Base-by-base conservation (phyloP, 30 jellyfish, hydroid and myxozoan genomes). In the Cassiopea andromeda region DNA sequence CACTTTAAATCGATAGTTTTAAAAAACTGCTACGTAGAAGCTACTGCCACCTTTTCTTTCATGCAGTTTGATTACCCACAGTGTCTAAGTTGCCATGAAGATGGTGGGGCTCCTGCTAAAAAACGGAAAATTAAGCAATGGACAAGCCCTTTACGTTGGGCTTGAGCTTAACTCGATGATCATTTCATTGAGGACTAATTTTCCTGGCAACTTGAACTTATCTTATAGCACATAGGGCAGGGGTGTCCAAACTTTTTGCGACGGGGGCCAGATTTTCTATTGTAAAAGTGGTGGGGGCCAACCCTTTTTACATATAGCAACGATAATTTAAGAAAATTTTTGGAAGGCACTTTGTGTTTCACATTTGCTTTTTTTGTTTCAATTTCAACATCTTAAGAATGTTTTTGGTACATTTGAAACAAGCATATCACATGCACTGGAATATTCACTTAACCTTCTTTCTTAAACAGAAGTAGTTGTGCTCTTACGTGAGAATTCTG, bases 141-240 rank as follows among this genome's bases (percentile, higher is more conserved):
- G 86, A 75, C 86, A 77, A 77, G 46, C 86, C 86, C 86, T 77
- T 77, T 76, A 77, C 75, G 73, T 77, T 76, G 86, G 86, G 86
- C 86, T 77, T 77, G 86, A 77, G 86, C 86, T 77, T 77, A 77
- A 59, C 86, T 54, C 86, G 46, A 46, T 77, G 86, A 48, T 38
- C 57, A 48, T 77, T 77, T 59, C 86, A 77, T 77, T 77, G 86
- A 54, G 73, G 57, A 77, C 75, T 46, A 77, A 77, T 77, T 77
- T 77, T 76, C 86, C 86, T 77, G 86, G 86, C 64, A 50, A 50
- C 64, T 50, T 50, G 64, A 50, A 50, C 5, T 50, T 50, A 50
- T 50, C 64, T 50, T 50, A 50, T 50, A 50, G 5, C 64, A 9
- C 64, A 50, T 50, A 50, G 9, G 5, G 5, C 64, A 9, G 64